Percentiles rank a stretch among this genome's conserved stretches.
Evolutionary conservation across 2,113 vertebrate species (phyloP).

Genomic region (Rhinogobius similis): DNA sequence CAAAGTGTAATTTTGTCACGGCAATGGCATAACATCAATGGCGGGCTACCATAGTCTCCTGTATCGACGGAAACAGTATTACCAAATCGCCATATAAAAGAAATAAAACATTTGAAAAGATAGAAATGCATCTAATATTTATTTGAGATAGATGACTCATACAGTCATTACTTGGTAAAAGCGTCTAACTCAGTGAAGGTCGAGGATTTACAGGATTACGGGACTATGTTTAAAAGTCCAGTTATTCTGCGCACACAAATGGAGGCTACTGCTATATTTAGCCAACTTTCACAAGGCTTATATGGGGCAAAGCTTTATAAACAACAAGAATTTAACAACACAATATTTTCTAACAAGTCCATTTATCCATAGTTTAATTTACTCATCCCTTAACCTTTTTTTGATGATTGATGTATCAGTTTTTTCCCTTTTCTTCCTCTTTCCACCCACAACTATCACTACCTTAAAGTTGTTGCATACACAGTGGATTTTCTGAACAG

Average conservation of each 20-base stretch:
- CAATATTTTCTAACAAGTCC: too few relatives aligned
- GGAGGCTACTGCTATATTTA: constrained; percentile 42
- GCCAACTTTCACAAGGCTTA: neutral
- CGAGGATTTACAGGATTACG: constrained; percentile 58
- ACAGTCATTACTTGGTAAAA: constrained; percentile 9
- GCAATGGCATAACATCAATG: too few relatives aligned
- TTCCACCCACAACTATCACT: too few relatives aligned
- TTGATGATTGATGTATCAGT: too few relatives aligned
- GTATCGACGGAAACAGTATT: too few relatives aligned
- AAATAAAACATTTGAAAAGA: neutral
- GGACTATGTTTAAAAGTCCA: constrained; percentile 62
- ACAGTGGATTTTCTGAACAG: too few relatives aligned
- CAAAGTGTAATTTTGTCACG: too few relatives aligned
- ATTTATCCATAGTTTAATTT: too few relatives aligned
- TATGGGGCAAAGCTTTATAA: constrained; percentile 1
- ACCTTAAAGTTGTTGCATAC: too few relatives aligned
- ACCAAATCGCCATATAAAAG: neutral
- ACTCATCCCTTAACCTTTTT: too few relatives aligned
- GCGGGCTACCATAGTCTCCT: too few relatives aligned
- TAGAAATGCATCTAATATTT: neutral
- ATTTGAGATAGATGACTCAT: neutral
- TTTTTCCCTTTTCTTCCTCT: too few relatives aligned
- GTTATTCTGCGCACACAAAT: constrained; percentile 42
- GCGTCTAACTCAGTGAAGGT: constrained; percentile 26
- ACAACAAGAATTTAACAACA: neutral